Conservation (phyloP, 2,113 vertebrate genomes). For the Leucosticte australis region DNA sequence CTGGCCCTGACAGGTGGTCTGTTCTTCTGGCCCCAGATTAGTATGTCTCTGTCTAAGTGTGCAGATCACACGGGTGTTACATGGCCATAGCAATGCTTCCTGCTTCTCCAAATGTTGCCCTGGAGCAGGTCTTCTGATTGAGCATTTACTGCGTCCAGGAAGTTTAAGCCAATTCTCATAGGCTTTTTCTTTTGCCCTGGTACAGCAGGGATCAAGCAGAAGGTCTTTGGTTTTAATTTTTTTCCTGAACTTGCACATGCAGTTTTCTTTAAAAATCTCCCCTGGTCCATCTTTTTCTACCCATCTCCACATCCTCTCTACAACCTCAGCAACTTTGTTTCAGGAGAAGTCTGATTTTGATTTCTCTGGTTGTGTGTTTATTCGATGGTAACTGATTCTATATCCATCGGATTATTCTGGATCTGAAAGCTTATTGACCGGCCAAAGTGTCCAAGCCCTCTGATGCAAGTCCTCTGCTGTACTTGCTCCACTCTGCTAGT, state of each 20-base stretch:
- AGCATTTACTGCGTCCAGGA: conserved; percentile 19
- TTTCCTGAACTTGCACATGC: neutral
- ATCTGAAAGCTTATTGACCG: neutral
- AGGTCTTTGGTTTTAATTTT: neutral
- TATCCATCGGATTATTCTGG: neutral
- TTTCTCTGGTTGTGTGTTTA: neutral
- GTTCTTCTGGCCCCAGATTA: neutral
- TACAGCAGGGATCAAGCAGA: conserved; percentile 8
- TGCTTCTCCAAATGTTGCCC: neutral
- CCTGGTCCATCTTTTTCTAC: neutral
- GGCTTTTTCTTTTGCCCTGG: neutral
- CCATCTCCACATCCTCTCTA: neutral
- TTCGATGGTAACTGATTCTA: neutral
- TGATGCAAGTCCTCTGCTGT: neutral
- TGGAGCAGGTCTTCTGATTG: neutral
- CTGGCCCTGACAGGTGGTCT: neutral
- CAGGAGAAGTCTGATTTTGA: neutral
- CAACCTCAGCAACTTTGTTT: neutral
- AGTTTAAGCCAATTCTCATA: neutral
- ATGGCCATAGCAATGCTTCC: neutral
- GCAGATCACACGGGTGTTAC: neutral
- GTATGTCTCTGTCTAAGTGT: neutral
- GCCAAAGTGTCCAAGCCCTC: neutral
- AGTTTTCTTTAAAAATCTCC: neutral
- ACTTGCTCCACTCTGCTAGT: neutral